phyloP scores from a whole-genome alignment of 2,797 vertebrate genomes.

The Hippoglossus hippoglossus region DNA sequence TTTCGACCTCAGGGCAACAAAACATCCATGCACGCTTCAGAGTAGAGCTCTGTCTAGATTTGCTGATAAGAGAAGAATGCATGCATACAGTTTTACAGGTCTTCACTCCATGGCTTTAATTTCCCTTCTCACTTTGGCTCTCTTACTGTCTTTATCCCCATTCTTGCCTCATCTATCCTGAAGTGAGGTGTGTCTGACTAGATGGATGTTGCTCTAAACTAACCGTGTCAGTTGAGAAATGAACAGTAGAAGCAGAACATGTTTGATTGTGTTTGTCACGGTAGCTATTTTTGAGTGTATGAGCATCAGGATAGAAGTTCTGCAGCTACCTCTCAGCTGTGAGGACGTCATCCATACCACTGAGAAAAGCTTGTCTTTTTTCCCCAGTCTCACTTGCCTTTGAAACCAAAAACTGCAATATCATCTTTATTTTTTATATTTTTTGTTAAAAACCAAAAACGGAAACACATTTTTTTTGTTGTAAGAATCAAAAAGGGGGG shows the following conservation, averaged over 20 bases:
- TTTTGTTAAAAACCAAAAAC: background rate
- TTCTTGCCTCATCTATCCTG: slow-evolving; percentile 40
- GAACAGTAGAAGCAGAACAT: slow-evolving; percentile 21
- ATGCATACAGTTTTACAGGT: slow-evolving; percentile 19
- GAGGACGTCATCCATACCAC: slow-evolving; percentile 41
- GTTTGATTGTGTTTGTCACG: slow-evolving; percentile 33
- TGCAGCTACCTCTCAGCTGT: slow-evolving; percentile 36
- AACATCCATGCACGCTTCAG: slow-evolving; percentile 29
- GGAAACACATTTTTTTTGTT: too few relatives aligned
- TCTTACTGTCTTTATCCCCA: slow-evolving; percentile 29
- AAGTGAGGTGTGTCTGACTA: slow-evolving; percentile 41
- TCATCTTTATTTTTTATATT: background rate
- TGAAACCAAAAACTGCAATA: background rate
- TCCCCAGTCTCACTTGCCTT: slow-evolving; percentile 44
- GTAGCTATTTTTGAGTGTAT: slow-evolving; percentile 29
- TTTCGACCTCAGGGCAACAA: slow-evolving; percentile 12
- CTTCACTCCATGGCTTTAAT: slow-evolving; percentile 48
- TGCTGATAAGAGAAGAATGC: slow-evolving; percentile 24
- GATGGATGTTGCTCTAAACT: slow-evolving; percentile 45
- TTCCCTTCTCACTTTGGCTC: slow-evolving; percentile 34
- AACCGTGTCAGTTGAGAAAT: slow-evolving; percentile 41
- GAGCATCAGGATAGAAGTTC: slow-evolving; percentile 16
- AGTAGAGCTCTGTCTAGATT: slow-evolving; percentile 15
- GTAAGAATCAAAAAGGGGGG: too few relatives aligned
- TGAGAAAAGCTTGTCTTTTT: slow-evolving; percentile 44